These are phyloP conservation scores for Latrodectus elegans DNA, from an alignment of 2,888 invertebrate species.

Conservation along the genomic window DNA sequence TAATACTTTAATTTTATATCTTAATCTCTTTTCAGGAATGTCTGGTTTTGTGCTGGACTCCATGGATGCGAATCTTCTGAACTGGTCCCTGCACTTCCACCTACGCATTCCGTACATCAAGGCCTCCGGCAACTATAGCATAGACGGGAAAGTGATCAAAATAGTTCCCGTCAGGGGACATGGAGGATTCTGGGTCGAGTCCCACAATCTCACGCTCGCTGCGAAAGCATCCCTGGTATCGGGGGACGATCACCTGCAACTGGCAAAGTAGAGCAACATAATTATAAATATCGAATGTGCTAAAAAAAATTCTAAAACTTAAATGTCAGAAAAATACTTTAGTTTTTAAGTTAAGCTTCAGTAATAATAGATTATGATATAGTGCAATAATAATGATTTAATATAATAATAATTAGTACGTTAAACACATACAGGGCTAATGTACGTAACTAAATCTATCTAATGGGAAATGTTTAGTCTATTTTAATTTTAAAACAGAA, in stretches of 20 bases:
- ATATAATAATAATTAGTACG: too few species aligned
- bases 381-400: too few species aligned
- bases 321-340: too few species aligned
- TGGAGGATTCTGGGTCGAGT: constrained; percentile 55
- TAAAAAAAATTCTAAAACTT: too few species aligned
- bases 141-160: constrained; percentile 64
- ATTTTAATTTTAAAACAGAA: too few species aligned
- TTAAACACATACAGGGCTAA: too few species aligned
- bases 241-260: constrained; percentile 49
- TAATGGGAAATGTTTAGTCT: too few species aligned
- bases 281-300: neutral
- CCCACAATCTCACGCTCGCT: constrained; percentile 54
- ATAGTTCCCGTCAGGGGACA: constrained; percentile 65
- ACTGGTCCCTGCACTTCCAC: constrained; percentile 44
- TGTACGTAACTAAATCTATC: too few species aligned
- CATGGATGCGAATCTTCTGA: constrained; percentile 41
- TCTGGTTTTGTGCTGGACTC: constrained; percentile 42
- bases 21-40: constrained; percentile 33
- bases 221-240: constrained; percentile 49
- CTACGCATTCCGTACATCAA: constrained; percentile 41
- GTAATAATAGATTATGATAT: too few species aligned
- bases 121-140: constrained; percentile 45
- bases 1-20: too few species aligned
- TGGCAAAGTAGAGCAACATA: constrained; percentile 35
- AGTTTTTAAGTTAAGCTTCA: too few species aligned